These are phyloP conservation scores for Ciconia nigra DNA, from an alignment of 2,797 vertebrate genomes.

Conservation along the genomic window DNA sequence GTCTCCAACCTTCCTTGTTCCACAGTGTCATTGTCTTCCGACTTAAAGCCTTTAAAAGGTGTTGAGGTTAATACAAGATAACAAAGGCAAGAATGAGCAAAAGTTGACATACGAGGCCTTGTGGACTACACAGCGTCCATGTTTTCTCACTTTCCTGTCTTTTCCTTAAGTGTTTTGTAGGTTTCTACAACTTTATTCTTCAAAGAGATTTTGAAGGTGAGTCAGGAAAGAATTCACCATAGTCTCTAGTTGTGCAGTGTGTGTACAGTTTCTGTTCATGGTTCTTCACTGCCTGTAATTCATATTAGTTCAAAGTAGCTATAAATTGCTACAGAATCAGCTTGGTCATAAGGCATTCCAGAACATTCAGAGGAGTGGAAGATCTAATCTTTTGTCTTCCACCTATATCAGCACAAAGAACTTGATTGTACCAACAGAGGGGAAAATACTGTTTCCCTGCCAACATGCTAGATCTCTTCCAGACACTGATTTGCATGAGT, in stretches of 20 bases:
- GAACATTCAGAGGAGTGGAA: background rate
- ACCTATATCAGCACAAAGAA: background rate
- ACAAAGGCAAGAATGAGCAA: background rate
- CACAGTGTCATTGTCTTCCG: rapidly evolving
- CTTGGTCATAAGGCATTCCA: background rate
- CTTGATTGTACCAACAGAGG: background rate
- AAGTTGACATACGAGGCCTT: background rate
- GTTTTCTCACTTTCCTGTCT: background rate
- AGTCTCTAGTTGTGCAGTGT: background rate
- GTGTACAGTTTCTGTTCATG: rapidly evolving
- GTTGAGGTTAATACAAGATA: background rate
- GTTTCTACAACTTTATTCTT: background rate
- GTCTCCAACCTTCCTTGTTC: background rate
- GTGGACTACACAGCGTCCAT: background rate
- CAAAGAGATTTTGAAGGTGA: background rate
- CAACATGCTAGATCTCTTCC: background rate
- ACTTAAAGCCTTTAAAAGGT: background rate
- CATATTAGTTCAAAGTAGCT: background rate
- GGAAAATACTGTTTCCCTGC: background rate
- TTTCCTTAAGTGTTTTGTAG: background rate
- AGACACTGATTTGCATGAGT: background rate
- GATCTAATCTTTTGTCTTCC: background rate
- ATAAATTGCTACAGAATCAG: background rate
- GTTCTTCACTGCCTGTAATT: background rate
- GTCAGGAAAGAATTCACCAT: background rate